Conservation (phyloP, 2,113 vertebrate genomes). For the Xenopus laevis region DNA sequence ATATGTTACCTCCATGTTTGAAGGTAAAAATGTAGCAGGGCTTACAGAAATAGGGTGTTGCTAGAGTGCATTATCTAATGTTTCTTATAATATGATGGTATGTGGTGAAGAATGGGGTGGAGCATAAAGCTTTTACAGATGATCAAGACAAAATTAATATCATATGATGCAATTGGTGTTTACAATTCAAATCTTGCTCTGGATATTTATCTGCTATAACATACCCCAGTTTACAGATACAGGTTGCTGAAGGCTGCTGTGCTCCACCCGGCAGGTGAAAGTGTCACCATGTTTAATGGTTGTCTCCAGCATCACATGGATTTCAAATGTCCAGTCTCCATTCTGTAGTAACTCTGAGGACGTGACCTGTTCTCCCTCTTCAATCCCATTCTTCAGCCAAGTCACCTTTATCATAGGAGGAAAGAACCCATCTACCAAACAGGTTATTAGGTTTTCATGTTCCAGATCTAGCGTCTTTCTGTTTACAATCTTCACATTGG, state of each 20-base stretch:
- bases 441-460: slow-evolving; percentile 53
- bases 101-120: too few species aligned
- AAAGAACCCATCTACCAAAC: slow-evolving; percentile 52
- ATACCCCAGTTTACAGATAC: slow-evolving; percentile 17
- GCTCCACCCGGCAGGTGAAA: slow-evolving; percentile 17
- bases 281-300: slow-evolving; percentile 15
- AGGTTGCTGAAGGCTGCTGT: slow-evolving; percentile 8
- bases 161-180: too few species aligned
- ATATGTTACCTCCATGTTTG: too few species aligned
- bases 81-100: too few species aligned
- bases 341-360: neutral
- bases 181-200: too few species aligned
- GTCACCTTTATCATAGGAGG: slow-evolving; percentile 44
- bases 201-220: too few species aligned
- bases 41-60: too few species aligned
- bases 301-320: slow-evolving; percentile 24
- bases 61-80: too few species aligned
- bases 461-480: slow-evolving; percentile 17
- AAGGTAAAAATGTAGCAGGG: too few species aligned
- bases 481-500: neutral
- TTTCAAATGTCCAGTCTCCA: slow-evolving; percentile 40
- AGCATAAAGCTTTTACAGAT: too few species aligned
- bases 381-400: slow-evolving; percentile 49
- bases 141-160: too few species aligned
- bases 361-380: neutral